Conservation (phyloP, 2,113 vertebrate genomes). For the Vombatus ursinus region DNA sequence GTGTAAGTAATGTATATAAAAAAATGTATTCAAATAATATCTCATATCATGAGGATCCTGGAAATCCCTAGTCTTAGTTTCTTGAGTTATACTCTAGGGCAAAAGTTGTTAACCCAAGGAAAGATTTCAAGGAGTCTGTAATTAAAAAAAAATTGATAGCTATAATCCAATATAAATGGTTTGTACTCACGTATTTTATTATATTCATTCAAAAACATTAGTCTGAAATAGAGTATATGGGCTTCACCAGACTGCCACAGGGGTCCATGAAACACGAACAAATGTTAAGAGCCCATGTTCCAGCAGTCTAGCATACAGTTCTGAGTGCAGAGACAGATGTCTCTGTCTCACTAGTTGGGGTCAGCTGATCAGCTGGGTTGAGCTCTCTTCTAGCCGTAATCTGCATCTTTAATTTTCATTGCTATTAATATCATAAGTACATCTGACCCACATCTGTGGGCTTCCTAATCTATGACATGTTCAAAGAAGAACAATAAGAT, state of each 20-base stretch:
- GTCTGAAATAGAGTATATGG: neutral
- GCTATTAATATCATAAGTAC: neutral
- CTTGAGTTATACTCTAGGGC: neutral
- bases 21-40: neutral
- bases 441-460: neutral
- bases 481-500: neutral
- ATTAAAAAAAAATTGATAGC: neutral
- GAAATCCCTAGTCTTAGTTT: slow-evolving; percentile 10
- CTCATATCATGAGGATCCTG: neutral
- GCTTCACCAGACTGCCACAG: neutral
- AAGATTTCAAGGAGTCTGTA: neutral
- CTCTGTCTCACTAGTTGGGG: neutral
- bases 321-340: neutral
- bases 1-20: neutral
- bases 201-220: neutral
- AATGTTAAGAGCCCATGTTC: neutral
- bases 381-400: neutral
- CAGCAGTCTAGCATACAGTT: neutral
- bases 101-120: neutral
- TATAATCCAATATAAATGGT: neutral
- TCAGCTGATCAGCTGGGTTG: neutral
- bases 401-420: neutral
- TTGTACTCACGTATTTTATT: neutral
- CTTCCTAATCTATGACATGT: neutral
- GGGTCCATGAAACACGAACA: neutral